Base-by-base conservation (phyloP, 1,140 invertebrate species). In the Hesperophylax magnus region DNA sequence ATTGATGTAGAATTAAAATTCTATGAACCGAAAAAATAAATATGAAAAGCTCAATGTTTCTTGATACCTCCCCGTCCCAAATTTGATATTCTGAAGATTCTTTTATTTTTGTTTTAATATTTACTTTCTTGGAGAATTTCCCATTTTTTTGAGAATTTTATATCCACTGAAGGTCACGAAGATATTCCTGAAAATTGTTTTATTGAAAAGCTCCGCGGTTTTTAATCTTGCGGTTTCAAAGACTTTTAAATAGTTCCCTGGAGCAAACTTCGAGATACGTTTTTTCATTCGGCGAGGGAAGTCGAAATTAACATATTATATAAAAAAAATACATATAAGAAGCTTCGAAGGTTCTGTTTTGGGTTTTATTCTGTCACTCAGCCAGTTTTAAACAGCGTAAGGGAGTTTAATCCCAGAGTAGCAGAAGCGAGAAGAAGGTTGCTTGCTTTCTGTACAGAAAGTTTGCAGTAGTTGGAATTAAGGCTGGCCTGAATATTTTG, bases 291-390 rank as follows among this genome's bases (percentile, higher is more conserved):
- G 56, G n/a, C n/a, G 56, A 6, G n/a, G 56, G 18, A 60, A 20
- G 56, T 60, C 22, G n/a, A 60, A 60, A 60, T 60, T 60, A 60
- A 60, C 56, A 60, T 60, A 60, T 60, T 60, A 60, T 8, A 60
- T n/a, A 60, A 60, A 60, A 22, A 1, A 60, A 4, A 34, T 34
- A 34, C 7, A 7, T 34, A 8, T 34, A 34, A 34, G 7, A 60
- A 60, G n/a, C 56, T 22, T 60, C 22, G 22, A 11, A 60, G 58
- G 58, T 61, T 22, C 20, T 20, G 58, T 61, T 60, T 11, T 24
- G 20, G 20, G 20, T 24, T 24, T 22, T 61, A 61, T 61, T 20
- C 58, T 61, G 58, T 61, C 58, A 61, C 58, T 61, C 58, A 61
- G 58, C 15, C 20, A 24, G 58, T 11, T 61, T 24, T 47, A 24